phyloP scores from a whole-genome alignment of 2,888 invertebrate genomes.

The Dicyrtomina minuta region DNA sequence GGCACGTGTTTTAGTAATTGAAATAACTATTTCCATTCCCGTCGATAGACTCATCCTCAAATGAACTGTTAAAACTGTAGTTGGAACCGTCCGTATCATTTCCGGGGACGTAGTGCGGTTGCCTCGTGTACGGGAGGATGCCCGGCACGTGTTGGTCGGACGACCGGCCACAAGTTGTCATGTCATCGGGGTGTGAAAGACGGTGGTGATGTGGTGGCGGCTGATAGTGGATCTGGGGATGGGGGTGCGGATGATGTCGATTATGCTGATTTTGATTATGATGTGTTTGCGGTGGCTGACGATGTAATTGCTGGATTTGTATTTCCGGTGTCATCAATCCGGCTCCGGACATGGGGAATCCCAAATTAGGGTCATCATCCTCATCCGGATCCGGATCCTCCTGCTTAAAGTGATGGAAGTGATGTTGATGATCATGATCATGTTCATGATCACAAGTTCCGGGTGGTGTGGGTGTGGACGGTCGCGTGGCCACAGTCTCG shows the following conservation, averaged over 20 bases:
- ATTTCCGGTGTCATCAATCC: conserved; percentile 16
- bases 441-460: conserved; percentile 2
- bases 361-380: conserved; percentile 21
- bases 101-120: neutral
- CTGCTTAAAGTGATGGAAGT: too few species aligned
- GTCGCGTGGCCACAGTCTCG: conserved; percentile 51
- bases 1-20: neutral
- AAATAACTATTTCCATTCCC: conserved; percentile 14
- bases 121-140: neutral
- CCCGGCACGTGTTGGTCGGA: conserved; percentile 28
- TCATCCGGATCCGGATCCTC: conserved; percentile 22
- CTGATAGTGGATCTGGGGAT: neutral
- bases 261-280: conserved; percentile 24
- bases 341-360: conserved; percentile 10
- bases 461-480: conserved; percentile 41
- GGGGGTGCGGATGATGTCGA: neutral
- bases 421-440: conserved; percentile 27
- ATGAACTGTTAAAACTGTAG: conserved; percentile 47
- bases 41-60: conserved; percentile 39
- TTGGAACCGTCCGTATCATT: conserved; percentile 44
- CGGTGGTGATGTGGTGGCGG: neutral
- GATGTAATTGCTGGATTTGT: conserved; percentile 7
- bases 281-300: conserved; percentile 11
- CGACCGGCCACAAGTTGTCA: neutral
- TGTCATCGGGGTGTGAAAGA: conserved; percentile 2